phyloP scores from a whole-genome alignment of 2,113 vertebrate genomes.

The Mustela nigripes region DNA sequence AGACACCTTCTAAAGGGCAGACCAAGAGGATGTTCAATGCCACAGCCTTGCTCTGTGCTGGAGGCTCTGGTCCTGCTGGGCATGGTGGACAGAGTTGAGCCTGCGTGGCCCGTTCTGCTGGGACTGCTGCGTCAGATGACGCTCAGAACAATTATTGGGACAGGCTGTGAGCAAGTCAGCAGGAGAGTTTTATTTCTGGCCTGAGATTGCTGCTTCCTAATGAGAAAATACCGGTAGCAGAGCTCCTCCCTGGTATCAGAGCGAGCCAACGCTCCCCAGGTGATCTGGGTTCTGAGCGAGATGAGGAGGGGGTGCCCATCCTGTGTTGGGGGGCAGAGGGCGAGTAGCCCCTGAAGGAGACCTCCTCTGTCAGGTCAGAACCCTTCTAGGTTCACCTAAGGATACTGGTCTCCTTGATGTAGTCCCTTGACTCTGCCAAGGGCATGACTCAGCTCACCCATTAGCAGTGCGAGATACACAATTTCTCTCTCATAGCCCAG shows the following conservation, averaged over 20 bases:
- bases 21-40: not conserved
- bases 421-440: not conserved
- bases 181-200: not conserved
- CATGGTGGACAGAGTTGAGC: not conserved
- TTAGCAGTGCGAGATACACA: not conserved
- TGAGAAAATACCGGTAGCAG: not conserved
- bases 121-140: conserved; percentile 48
- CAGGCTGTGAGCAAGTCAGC: conserved; percentile 50
- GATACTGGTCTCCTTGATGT: not conserved
- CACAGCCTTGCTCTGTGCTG: not conserved
- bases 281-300: not conserved
- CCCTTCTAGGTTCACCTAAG: not conserved
- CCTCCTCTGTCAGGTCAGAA: not conserved
- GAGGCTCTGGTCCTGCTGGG: not conserved
- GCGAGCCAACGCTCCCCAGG: not conserved
- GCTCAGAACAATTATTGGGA: not conserved
- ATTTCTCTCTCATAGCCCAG: not conserved
- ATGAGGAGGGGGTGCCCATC: no score
- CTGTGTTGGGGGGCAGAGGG: not conserved
- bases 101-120: not conserved
- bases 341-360: not conserved
- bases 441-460: conserved; percentile 26
- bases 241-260: not conserved
- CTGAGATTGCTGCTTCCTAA: conserved; percentile 41
- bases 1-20: conserved; percentile 30